Evolutionary conservation across 2,888 invertebrate species (phyloP), one percentile per base, ranked within the genome.

Genomic region (Meganola albula): DNA sequence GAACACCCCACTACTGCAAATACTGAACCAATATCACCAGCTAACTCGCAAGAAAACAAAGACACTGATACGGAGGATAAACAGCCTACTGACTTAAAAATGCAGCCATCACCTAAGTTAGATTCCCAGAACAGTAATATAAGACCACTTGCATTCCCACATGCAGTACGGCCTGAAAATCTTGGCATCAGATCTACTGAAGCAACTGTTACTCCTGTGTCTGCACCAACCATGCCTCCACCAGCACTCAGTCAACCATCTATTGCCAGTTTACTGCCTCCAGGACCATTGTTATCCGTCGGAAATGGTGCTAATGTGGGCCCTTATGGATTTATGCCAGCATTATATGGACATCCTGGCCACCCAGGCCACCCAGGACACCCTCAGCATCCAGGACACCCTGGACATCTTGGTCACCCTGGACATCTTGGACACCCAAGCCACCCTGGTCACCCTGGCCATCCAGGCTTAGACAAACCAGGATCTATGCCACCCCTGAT

Each of bases 281-380:
- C 88, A 29, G 88, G 88, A 22, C 88, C 90, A 50, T 63, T 90
- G 43, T 87, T 89, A 51, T 88, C 90, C 21, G 88, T 90, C 4
- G 90, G 89, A 31, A 87, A 86, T 57, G 79, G 82, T 31, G 66
- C 87, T 27, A 85, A 87, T 55, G 85, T 89, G 51, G 86, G 88
- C 5, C 89, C 89, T 31, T 92, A 91, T 63, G 87, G 90, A 8
- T 90, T 90, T 48, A 87, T 90, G 82, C 88, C 90, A 18, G 51
- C 83, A 34, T 53, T 85, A 29, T 85, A 82, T 61, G 89, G 78
- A 12, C 77, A 74, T 45, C 66, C 70, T 24, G 55, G 63, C 10
- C 73, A 71, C 45, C 61, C 63, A 12, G 45, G 52, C 2, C 63
- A 63, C 34, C 49, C 54, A 24, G 53, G 60, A 11, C 72, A 74